Evolutionary conservation across 2,888 invertebrate genomes (phyloP), one percentile per base, ranked within the genome.

Genomic region (Petrolisthes cinctipes): DNA sequence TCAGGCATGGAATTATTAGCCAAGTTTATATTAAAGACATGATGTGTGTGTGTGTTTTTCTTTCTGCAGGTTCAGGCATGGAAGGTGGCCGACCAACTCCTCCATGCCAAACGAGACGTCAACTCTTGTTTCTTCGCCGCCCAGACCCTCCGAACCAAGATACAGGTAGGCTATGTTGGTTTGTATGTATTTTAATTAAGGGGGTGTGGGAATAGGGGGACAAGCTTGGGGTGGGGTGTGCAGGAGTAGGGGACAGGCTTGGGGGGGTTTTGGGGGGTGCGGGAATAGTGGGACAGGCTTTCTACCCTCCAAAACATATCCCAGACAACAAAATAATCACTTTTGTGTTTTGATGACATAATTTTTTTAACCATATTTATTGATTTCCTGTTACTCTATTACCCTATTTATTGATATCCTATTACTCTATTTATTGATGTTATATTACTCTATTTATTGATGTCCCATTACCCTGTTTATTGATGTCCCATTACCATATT

Each of bases 1-100:
- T 86, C 97, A 96, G 93, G 98, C 99, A 20, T 99, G 99, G 99
- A 97, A 97, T 99, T 98, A 92, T 99, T 99, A 94, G 99, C 98
- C 81, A 51, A 73, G n/a, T 83, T 20, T 5, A 5, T 5, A 11
- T n/a, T 20, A 37, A 9, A 81, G n/a, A 68, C 37, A 37, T 37
- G 37, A 2, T 2, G 37, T 2, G 37, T 37, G 37, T 37, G 37
- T 37, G 37, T 37, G 37, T 37, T 0, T 37, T 37, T 78, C 11
- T 80, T 79, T 89, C 91, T 91, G 83, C 93, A 99, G 99, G 96
- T 99, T 86, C 97, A 96, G 93, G 98, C 99, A 20, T 99, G 99
- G 99, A 97, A 97, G 92, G 95, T 99, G 91, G 97, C 99, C 9
- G 99, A 99, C 93, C 97, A 98, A 93, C 94, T 99, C 91, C 94